Percentiles rank a stretch among this genome's conserved stretches.
Conservation (phyloP, 2,797 vertebrate genomes). For the Borostomias antarcticus region DNA sequence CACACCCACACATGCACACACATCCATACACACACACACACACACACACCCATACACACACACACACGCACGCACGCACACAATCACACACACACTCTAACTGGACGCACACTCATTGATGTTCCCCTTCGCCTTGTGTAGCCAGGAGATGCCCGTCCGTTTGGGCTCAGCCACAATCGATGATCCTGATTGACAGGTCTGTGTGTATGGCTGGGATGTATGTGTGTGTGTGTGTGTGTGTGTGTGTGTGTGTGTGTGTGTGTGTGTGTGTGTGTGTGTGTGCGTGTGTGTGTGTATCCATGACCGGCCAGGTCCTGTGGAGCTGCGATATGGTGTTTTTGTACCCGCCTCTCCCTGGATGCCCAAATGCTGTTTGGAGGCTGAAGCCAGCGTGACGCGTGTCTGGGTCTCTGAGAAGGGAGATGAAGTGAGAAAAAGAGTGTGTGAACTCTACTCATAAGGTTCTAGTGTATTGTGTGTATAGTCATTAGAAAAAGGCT, state of each 20-base stretch:
- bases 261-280: not conserved
- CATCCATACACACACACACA: too few species aligned
- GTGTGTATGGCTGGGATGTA: not conserved
- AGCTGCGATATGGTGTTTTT: not conserved
- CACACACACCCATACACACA: conserved; percentile 1
- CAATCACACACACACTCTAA: not conserved
- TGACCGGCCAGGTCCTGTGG: not conserved
- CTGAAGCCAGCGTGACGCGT: not conserved
- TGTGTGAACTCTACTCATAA: not conserved
- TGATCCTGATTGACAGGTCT: not conserved
- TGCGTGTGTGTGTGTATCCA: not conserved
- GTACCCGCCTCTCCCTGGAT: not conserved
- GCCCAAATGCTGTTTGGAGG: not conserved
- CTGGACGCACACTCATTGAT: conserved; percentile 40
- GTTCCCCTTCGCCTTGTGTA: conserved; percentile 32
- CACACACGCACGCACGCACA: conserved; percentile 11
- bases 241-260: not conserved
- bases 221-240: not conserved
- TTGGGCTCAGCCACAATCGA: not conserved
- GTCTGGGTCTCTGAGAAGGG: not conserved
- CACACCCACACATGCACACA: too few species aligned
- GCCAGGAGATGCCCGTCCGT: conserved; percentile 41
- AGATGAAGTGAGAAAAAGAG: not conserved
- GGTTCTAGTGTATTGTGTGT: too few species aligned
- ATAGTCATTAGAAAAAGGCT: not conserved